Conservation (phyloP, 2,797 vertebrate species). For the Halcyon smyrnensis region DNA sequence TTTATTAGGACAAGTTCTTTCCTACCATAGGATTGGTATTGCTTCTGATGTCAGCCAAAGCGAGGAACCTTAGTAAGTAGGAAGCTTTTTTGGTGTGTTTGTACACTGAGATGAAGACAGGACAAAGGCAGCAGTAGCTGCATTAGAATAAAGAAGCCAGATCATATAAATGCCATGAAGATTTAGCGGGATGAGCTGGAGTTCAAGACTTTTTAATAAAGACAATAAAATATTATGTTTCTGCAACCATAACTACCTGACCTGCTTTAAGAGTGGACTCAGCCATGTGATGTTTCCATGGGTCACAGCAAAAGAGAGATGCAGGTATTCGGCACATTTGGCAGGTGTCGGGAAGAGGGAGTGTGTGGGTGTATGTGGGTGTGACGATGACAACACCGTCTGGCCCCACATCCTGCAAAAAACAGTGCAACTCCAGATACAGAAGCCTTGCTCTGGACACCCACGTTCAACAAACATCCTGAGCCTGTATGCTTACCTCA, state of each 20-base stretch:
- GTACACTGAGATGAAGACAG: background rate
- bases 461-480: slow-evolving; percentile 33
- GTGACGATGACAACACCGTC: background rate
- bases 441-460: slow-evolving; percentile 16
- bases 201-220: background rate
- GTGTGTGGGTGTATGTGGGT: background rate
- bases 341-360: background rate
- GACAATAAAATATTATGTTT: background rate
- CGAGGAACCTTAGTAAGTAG: background rate
- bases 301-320: background rate
- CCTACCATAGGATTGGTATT: background rate
- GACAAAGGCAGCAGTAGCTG: background rate
- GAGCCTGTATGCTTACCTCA: slow-evolving; percentile 20
- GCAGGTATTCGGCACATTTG: background rate
- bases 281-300: background rate
- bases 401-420: slow-evolving; percentile 32
- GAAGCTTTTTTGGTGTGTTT: slow-evolving; percentile 4
- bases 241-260: background rate
- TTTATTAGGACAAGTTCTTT: slow-evolving; percentile 32
- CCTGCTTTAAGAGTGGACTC: background rate
- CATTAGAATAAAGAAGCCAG: background rate
- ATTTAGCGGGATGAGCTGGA: background rate
- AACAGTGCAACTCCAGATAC: background rate
- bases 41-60: background rate
- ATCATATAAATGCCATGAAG: background rate